Conservation (phyloP, 2,797 vertebrate species). For the Schizopygopsis pylzovi region DNA sequence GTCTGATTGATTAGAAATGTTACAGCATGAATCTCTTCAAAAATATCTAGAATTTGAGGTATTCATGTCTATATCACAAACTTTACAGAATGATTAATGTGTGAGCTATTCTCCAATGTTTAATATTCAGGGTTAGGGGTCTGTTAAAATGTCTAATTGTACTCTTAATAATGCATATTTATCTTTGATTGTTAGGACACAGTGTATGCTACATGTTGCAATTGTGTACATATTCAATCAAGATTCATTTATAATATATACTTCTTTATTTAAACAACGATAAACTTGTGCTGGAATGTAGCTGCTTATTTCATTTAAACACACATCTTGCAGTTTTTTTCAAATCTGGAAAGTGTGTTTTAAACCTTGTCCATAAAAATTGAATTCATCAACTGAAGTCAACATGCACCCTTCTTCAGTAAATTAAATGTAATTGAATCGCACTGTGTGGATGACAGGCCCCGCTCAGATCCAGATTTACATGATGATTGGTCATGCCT, state of each 20-base stretch:
- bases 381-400: conserved; percentile 67
- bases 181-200: neutral
- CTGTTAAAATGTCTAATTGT: neutral
- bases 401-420: no score
- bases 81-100: neutral
- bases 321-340: conserved; percentile 47
- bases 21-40: neutral
- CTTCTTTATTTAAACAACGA: conserved; percentile 3
- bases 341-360: conserved; percentile 18
- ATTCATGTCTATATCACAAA: neutral
- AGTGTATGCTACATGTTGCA: neutral
- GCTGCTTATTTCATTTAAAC: conserved; percentile 43
- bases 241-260: neutral
- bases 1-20: neutral
- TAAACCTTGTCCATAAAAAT: conserved; percentile 48
- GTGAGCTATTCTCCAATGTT: neutral
- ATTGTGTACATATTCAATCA: conserved; percentile 27
- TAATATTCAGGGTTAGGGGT: neutral
- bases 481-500: conserved; percentile 70
- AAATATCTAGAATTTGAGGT: neutral
- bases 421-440: conserved; percentile 69
- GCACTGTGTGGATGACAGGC: conserved; percentile 63
- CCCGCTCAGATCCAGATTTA: conserved; percentile 69
- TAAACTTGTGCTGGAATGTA: conserved; percentile 33
- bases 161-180: conserved; percentile 1